Percentiles rank a stretch among this genome's conserved stretches.
phyloP scores from a whole-genome alignment of 1,140 invertebrate species.

The Bombyx mandarina region DNA sequence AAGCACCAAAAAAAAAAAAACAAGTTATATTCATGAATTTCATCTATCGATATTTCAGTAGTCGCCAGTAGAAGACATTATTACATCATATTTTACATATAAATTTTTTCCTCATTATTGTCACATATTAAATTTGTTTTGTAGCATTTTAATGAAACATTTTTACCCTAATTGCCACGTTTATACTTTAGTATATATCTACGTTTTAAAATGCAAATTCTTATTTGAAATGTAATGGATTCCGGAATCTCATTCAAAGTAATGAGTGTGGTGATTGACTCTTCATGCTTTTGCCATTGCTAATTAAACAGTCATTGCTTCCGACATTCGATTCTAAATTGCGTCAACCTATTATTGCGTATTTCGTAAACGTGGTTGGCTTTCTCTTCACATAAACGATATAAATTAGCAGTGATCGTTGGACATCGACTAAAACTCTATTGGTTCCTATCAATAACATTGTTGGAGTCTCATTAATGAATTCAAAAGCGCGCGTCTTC shows the following conservation, averaged over 20 bases:
- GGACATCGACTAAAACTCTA: not conserved
- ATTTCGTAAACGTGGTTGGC: not conserved
- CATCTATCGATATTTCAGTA: too few species aligned
- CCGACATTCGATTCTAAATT: not conserved
- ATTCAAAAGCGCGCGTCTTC: conserved; percentile 59
- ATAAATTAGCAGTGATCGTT: not conserved
- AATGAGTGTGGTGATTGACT: conserved; percentile 34
- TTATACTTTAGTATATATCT: too few species aligned
- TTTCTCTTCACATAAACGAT: not conserved
- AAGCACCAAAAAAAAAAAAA: conserved; percentile 12
- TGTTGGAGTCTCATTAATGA: conserved; percentile 53
- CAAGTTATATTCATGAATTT: too few species aligned
- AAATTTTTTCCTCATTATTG: too few species aligned
- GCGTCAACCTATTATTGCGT: not conserved
- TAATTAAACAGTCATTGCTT: conserved; percentile 25
- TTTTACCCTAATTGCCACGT: too few species aligned
- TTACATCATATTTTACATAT: too few species aligned
- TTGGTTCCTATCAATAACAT: conserved; percentile 43
- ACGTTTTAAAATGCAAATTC: conserved; percentile 37
- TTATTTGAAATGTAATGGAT: conserved; percentile 41
- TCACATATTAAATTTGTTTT: too few species aligned
- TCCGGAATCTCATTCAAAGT: conserved; percentile 30
- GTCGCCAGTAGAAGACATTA: too few species aligned
- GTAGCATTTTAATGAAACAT: too few species aligned
- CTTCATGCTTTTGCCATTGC: conserved; percentile 19